Conservation (phyloP, 2,888 invertebrate genomes). For the Abrostola tripartita region DNA sequence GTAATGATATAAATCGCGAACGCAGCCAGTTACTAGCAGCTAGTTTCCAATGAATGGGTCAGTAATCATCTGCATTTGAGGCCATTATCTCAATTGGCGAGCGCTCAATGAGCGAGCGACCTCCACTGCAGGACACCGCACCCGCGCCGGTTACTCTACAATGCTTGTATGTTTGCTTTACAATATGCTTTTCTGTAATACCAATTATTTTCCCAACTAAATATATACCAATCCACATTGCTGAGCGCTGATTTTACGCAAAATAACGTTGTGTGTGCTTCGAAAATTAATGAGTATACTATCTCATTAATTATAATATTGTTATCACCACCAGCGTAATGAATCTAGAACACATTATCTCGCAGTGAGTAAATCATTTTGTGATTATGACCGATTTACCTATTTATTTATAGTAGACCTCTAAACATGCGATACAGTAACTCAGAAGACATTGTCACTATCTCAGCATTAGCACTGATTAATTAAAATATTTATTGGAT, state of each 20-base stretch:
- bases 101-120: conserved; percentile 80
- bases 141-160: conserved; percentile 72
- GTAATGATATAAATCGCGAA: conserved; percentile 76
- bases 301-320: conserved; percentile 45
- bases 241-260: conserved; percentile 20
- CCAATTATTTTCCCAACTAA: conserved; percentile 51
- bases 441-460: conserved; percentile 20
- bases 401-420: conserved; percentile 44
- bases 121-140: conserved; percentile 83
- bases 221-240: conserved; percentile 19
- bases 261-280: conserved; percentile 30
- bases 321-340: conserved; percentile 49
- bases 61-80: conserved; percentile 87
- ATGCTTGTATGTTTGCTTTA: conserved; percentile 78
- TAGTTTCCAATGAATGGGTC: conserved; percentile 84
- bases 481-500: conserved; percentile 10
- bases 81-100: conserved; percentile 87
- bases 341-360: conserved; percentile 67
- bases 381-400: conserved; percentile 54
- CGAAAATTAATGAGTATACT: conserved; percentile 34
- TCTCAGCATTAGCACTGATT: conserved; percentile 11
- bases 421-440: conserved; percentile 34
- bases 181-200: conserved; percentile 77
- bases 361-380: conserved; percentile 56
- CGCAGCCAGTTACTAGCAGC: conserved; percentile 71